Conservation (phyloP, 2,888 invertebrate genomes). For the Mesoligia furuncula region DNA sequence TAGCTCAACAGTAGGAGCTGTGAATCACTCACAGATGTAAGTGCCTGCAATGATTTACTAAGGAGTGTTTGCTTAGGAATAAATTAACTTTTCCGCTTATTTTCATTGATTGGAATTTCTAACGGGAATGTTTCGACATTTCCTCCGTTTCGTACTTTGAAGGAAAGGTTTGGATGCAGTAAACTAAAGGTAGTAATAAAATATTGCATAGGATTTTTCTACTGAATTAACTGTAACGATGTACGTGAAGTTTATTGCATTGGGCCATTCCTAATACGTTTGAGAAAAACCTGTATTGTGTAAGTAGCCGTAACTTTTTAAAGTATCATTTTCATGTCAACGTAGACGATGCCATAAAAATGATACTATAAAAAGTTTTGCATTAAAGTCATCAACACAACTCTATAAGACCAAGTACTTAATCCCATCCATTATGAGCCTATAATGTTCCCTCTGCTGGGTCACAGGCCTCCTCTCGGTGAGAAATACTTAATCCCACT, state of each 20-base stretch:
- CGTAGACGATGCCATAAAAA: too few relatives aligned
- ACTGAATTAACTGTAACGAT: background rate
- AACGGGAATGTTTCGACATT: conserved; percentile 32
- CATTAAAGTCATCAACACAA: too few relatives aligned
- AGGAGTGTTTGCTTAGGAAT: conserved; percentile 43
- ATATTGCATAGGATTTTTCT: background rate
- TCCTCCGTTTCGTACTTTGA: background rate
- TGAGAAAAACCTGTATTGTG: background rate
- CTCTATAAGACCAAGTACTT: too few relatives aligned
- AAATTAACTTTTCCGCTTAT: conserved; percentile 56
- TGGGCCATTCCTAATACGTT: background rate
- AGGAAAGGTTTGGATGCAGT: background rate
- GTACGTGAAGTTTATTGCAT: background rate
- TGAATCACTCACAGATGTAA: conserved; percentile 51
- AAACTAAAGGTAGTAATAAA: background rate
- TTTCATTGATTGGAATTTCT: conserved; percentile 49
- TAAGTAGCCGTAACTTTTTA: background rate
- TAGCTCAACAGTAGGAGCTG: conserved; percentile 22
- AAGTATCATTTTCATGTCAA: background rate
- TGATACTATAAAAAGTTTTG: too few relatives aligned
- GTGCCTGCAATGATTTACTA: conserved; percentile 36
- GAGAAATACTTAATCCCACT: too few relatives aligned
- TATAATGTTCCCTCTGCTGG: too few relatives aligned
- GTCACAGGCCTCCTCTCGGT: too few relatives aligned
- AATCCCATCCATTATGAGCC: too few relatives aligned